Evolutionary conservation across 2,888 invertebrate genomes (phyloP), one percentile per base, ranked within the genome.

Genomic region (Drosophila kanekoi): DNA sequence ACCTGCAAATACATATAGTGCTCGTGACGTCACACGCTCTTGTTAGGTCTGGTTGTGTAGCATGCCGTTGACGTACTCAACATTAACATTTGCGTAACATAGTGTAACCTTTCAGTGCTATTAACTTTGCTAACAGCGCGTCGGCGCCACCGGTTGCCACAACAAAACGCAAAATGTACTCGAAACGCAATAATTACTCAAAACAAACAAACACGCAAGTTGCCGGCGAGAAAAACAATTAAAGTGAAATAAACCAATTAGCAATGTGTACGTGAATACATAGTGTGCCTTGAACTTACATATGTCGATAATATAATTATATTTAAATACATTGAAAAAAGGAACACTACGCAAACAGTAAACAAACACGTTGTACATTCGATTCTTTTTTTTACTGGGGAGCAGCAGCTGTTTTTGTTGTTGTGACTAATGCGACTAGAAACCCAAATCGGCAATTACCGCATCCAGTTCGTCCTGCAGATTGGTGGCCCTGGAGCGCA

Each of bases 401-500:
- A 51, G 74, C 64, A 51, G 64, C 65, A 45, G 49, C 38, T 53
- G 47, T 48, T 49, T 35, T 65, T 65, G 49, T 32, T 63, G 20
- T 57, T 45, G 43, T 37, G 59, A 32, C 44, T 20, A 13, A 6
- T 37, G 33, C 14, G 44, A 61, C 66, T 91, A 92, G 66, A 94
- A 97, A 87, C 97, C 96, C 88, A 97, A 93, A 93, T 97, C 97
- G 38, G 96, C 96, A 72, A 97, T 94, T 20, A 97, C 96, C 4
- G 97, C 96, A 92, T 97, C 97, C 68, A 98, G 93, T 92, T 98
- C 97, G 86, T 96, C 95, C 92, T 97, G 96, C 48, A 97, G 92
- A 43, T 94, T 93, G 48, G 94, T 93, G 8, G 97, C 96, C 92
- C 96, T 95, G 83, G 97, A 97, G 81, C 96, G 95, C 82, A 97